phyloP scores from a whole-genome alignment of 1,140 invertebrate species.

The Rhagoletis zephyria region DNA sequence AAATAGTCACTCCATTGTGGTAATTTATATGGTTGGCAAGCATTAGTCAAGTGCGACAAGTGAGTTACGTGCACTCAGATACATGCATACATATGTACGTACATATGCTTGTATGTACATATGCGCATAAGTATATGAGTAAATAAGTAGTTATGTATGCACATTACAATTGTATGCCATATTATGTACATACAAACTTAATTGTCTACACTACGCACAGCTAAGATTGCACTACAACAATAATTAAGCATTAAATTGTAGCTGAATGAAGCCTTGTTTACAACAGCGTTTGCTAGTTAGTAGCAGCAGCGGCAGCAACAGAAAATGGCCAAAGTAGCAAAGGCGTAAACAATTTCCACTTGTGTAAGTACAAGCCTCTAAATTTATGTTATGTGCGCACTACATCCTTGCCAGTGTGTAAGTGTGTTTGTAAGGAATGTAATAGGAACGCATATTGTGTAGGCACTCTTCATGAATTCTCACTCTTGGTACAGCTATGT shows the following conservation, averaged over 20 bases:
- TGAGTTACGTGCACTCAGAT: background rate
- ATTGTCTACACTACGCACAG: background rate
- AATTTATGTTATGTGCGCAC: background rate
- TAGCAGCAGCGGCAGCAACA: background rate
- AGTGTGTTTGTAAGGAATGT: background rate
- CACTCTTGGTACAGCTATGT: background rate
- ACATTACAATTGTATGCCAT: too few relatives aligned
- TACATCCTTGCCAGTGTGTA: background rate
- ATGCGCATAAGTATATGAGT: background rate
- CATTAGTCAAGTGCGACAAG: conserved; percentile 29
- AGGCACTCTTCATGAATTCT: background rate
- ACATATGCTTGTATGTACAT: background rate
- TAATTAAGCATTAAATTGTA: conserved; percentile 49
- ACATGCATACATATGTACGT: too few relatives aligned
- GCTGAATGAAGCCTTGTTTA: conserved; percentile 33
- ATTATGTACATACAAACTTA: too few relatives aligned
- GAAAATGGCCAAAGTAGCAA: background rate
- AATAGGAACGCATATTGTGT: background rate
- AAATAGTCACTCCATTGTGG: conserved; percentile 30
- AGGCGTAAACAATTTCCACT: conserved; percentile 47
- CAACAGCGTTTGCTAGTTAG: background rate
- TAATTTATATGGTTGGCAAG: conserved; percentile 43
- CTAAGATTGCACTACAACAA: conserved; percentile 24
- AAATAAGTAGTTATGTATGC: too few relatives aligned
- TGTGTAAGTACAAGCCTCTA: conserved; percentile 29